Conservation (phyloP, 2,888 invertebrate genomes). For the Andrena flavipes region DNA sequence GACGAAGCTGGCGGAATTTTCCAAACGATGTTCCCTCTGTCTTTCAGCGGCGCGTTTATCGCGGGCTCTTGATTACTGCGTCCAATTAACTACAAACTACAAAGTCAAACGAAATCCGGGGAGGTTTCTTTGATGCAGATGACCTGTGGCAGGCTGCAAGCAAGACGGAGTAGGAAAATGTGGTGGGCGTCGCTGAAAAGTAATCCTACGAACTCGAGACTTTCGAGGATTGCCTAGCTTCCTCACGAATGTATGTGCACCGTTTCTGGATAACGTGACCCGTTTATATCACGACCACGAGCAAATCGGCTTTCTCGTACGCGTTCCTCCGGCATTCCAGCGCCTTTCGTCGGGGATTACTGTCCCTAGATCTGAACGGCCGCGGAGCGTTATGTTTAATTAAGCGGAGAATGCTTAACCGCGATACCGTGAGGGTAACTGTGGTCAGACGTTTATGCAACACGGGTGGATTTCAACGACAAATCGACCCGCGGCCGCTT, state of each 20-base stretch:
- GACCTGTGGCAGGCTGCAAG: neutral
- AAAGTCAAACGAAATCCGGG: constrained; percentile 6
- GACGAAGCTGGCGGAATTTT: neutral
- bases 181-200: neutral
- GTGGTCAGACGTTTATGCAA: neutral
- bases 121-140: constrained; percentile 15
- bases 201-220: constrained; percentile 16
- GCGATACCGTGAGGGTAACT: neutral
- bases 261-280: constrained; percentile 10
- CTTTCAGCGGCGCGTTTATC: neutral
- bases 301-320: constrained; percentile 53
- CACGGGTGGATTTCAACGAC: neutral
- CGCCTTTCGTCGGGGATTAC: constrained; percentile 50
- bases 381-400: constrained; percentile 51
- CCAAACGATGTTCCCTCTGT: neutral
- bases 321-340: constrained; percentile 17
- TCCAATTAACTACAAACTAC: neutral
- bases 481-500: neutral
- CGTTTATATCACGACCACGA: constrained; percentile 32
- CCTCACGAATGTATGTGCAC: constrained; percentile 12
- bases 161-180: neutral
- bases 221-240: neutral
- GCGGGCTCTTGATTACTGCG: neutral
- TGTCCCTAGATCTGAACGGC: constrained; percentile 22
- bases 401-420: constrained; percentile 27